Conservation (phyloP, 1,140 invertebrate genomes). For the Cotesia typhae region DNA sequence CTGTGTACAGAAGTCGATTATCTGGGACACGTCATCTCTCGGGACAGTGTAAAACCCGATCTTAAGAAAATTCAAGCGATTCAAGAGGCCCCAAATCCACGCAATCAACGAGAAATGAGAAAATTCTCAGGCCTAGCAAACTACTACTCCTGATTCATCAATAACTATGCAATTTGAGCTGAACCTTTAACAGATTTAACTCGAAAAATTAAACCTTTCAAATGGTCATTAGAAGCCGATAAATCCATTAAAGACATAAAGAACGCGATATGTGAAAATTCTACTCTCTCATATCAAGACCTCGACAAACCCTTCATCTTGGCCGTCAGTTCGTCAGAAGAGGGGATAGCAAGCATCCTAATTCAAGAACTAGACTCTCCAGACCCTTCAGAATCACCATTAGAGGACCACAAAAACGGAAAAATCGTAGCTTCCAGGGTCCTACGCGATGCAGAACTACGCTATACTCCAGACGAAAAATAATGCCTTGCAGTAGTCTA, state of each 20-base stretch:
- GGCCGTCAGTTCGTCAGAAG: too few species aligned
- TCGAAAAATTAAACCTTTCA: not conserved
- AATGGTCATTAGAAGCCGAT: not conserved
- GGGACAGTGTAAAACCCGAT: not conserved
- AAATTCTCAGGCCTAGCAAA: slow-evolving; percentile 14
- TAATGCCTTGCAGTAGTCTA: slow-evolving; percentile 43
- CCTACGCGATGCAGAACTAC: slow-evolving; percentile 45
- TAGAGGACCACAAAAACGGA: not conserved
- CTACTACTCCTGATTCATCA: not conserved
- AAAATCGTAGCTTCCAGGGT: slow-evolving; percentile 40
- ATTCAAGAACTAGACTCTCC: too few species aligned
- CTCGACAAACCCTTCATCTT: too few species aligned
- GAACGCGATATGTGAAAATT: too few species aligned
- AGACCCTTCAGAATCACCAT: not conserved
- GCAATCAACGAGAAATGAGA: not conserved
- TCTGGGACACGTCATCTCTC: slow-evolving; percentile 43
- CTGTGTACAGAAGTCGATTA: slow-evolving; percentile 35
- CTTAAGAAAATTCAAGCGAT: not conserved
- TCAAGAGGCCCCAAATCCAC: not conserved
- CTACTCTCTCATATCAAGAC: too few species aligned
- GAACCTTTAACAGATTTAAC: slow-evolving; percentile 9
- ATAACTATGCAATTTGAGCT: not conserved
- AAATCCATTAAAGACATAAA: not conserved
- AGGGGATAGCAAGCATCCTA: too few species aligned
- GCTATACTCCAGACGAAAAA: slow-evolving; percentile 43